These are phyloP conservation scores for Triplophysa tibetana DNA, from an alignment of 2,113 vertebrate species.

Conservation along the genomic window DNA sequence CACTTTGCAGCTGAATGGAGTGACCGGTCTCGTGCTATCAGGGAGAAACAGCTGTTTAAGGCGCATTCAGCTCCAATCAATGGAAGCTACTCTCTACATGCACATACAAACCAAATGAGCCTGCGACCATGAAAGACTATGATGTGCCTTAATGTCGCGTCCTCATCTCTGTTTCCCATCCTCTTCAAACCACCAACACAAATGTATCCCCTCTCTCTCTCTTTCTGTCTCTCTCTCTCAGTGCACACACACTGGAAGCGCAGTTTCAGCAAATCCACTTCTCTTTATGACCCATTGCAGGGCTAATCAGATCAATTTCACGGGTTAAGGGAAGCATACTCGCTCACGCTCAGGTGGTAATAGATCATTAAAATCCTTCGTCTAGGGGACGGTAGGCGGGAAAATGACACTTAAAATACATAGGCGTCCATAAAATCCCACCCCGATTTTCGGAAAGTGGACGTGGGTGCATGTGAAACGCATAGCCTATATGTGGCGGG, in stretches of 20 bases:
- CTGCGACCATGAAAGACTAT: constrained; percentile 39
- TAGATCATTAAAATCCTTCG: constrained; percentile 70
- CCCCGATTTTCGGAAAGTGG: constrained; percentile 41
- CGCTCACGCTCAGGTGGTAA: constrained; percentile 64
- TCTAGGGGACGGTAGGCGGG: constrained; percentile 53
- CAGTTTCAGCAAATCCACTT: constrained; percentile 61
- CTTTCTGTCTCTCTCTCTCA: not conserved
- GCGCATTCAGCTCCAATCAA: constrained; percentile 58
- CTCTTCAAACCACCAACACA: constrained; percentile 10
- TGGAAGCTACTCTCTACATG: constrained; percentile 39
- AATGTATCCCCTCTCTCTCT: constrained; percentile 1
- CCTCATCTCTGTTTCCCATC: constrained; percentile 46
- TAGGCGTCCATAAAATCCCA: constrained; percentile 37
- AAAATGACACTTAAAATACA: constrained; percentile 47
- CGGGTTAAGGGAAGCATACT: constrained; percentile 65
- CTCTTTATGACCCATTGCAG: constrained; percentile 66
- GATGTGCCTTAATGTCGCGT: constrained; percentile 58
- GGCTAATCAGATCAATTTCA: constrained; percentile 81
- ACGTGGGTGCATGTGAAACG: constrained; percentile 33
- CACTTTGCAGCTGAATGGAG: constrained; percentile 42
- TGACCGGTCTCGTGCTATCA: constrained; percentile 51
- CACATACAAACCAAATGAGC: constrained; percentile 48
- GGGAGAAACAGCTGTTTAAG: constrained; percentile 51
- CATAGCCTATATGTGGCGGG: constrained; percentile 28
- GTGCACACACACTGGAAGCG: constrained; percentile 53